Evolutionary conservation across 2,113 vertebrate species (phyloP).

Genomic region (Hypomesus transpacificus): DNA sequence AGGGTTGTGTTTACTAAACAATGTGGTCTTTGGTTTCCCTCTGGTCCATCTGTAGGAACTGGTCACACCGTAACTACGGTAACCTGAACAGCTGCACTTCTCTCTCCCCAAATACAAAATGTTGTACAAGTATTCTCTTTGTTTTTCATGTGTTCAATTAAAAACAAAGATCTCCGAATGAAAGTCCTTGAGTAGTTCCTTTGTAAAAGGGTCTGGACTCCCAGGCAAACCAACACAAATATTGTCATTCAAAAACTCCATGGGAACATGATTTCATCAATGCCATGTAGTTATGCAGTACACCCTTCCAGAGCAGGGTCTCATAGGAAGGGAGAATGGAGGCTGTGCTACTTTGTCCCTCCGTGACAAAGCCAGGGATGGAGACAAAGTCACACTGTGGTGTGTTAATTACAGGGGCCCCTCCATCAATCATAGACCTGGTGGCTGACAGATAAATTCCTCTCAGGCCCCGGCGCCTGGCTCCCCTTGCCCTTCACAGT

Average conservation of each 20-base stretch:
- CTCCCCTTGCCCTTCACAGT: conserved; percentile 61
- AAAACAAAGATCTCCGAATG: conserved; percentile 65
- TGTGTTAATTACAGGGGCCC: conserved; percentile 54
- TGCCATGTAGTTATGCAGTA: conserved; percentile 27
- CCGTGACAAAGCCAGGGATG: conserved; percentile 35
- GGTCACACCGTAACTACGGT: conserved; percentile 25
- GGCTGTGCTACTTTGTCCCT: conserved; percentile 23
- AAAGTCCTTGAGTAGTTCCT: conserved; percentile 46
- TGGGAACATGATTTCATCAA: conserved; percentile 34
- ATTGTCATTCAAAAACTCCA: conserved; percentile 26
- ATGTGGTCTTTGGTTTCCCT: conserved; percentile 38
- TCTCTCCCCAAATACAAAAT: background rate
- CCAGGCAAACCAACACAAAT: conserved; percentile 47
- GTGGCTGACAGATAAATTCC: conserved; percentile 59
- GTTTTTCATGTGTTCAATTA: conserved; percentile 67
- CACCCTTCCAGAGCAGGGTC: conserved; percentile 1
- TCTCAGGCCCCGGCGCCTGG: conserved; percentile 40
- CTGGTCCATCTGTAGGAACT: conserved; percentile 38
- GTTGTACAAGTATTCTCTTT: background rate
- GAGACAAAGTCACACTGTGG: conserved; percentile 28
- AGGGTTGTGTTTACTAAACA: conserved; percentile 35
- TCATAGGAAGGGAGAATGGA: conserved; percentile 6
- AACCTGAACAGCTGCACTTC: conserved; percentile 40
- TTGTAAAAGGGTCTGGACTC: conserved; percentile 36
- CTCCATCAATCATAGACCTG: conserved; percentile 50